These are phyloP conservation scores for Sycobia sp. DNA, from an alignment of 1,140 invertebrate genomes.

Conservation along the genomic window DNA sequence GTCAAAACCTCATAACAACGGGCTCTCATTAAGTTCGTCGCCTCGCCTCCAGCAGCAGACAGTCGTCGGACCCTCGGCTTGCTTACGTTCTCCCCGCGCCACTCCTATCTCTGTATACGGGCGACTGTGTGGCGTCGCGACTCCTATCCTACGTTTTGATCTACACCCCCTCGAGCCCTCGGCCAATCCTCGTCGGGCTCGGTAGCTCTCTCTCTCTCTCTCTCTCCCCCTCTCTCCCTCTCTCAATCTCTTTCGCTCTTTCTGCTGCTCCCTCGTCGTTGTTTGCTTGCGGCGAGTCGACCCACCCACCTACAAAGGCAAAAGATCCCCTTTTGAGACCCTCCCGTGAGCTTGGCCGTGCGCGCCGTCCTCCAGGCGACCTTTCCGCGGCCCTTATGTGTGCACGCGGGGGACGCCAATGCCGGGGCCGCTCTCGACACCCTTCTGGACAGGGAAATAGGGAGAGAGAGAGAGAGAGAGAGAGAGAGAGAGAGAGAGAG, in stretches of 20 bases:
- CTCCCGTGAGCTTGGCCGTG: neutral
- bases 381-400: constrained; percentile 30
- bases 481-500: too few species aligned
- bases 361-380: constrained; percentile 31
- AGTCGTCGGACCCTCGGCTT: constrained; percentile 22
- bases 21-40: constrained; percentile 38
- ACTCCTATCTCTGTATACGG: neutral
- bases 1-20: constrained; percentile 36
- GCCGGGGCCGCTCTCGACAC: constrained; percentile 1
- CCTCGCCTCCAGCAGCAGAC: constrained; percentile 31
- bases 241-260: too few species aligned
- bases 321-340: constrained; percentile 27
- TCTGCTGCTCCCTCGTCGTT: constrained; percentile 2
- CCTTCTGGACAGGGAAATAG: constrained; percentile 9
- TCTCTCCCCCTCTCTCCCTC: constrained; percentile 8
- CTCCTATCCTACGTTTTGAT: constrained; percentile 24
- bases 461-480: too few species aligned
- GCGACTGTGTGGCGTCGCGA: too few species aligned
- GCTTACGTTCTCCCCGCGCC: neutral
- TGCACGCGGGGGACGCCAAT: constrained; percentile 1
- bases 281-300: constrained; percentile 10
- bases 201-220: constrained; percentile 16
- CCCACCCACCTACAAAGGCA: too few species aligned
- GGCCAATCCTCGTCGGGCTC: constrained; percentile 32
- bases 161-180: constrained; percentile 22